Base-by-base conservation (phyloP, 1,140 invertebrate species). In the Thereuonema tuberculata region DNA sequence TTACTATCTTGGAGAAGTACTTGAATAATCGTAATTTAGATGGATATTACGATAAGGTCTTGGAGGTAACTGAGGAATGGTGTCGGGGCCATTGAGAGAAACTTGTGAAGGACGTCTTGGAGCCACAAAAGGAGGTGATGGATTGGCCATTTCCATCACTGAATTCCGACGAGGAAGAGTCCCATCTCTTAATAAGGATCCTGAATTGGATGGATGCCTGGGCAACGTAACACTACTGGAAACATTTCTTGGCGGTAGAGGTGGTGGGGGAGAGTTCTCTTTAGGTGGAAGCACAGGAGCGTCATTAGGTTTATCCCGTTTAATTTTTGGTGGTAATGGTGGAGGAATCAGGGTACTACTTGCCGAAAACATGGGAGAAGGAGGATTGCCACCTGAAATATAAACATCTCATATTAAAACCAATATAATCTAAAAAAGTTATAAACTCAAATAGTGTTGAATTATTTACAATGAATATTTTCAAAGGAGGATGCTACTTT, bases 271-370 rank as follows among this genome's bases (percentile, higher is more conserved):
- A 5, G 76, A 78, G 56, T 72, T 71, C 64, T 82, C 79, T 60
- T 77, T 70, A n/a, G 81, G 78, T 25, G 82, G 80, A 63, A 82
- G 70, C 31, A 78, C 72, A 1, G 80, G 80, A 37, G 79, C 77
- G 64, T 81, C 79, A 23, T 78, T 76, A 23, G 78, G 77, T 70
- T 82, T 80, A 66, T 76, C 74, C 29, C 70, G 75, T 74, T 79
- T 56, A 20, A 62, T 68, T 50, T 80, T 72, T 0, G 81, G 82
- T 9, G 81, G 81, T 37, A 82, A 70, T 21, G 81, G 80, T 1
- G 81, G 77, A 17, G 78, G 77, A 59, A 71, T 75, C 66, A 69
- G 75, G 66, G 70, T 72, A 17, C 76, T 73, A 29, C 75, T 72
- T 9, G 76, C 77, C 53, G 76, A 78, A 21, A 76, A 70, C 46